Evolutionary conservation across 2,888 invertebrate species (phyloP).

Genomic region (Diarsia brunnea): DNA sequence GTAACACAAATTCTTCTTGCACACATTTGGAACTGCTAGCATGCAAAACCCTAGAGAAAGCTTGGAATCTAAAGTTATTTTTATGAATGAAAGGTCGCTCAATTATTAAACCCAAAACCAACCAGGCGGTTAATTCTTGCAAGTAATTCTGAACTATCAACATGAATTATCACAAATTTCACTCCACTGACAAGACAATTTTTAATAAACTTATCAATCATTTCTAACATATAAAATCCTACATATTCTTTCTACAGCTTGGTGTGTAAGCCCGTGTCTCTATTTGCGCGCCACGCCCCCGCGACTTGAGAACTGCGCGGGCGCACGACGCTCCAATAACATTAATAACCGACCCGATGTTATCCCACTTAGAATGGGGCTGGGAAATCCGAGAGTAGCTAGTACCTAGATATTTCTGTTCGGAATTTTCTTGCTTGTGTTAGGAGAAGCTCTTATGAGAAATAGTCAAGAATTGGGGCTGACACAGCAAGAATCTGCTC

Average conservation of each 20-base stretch:
- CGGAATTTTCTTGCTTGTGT: not conserved
- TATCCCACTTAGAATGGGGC: constrained; percentile 55
- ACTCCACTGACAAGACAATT: not conserved
- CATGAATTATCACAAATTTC: not conserved
- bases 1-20: not conserved
- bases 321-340: constrained; percentile 64
- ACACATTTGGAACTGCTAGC: not conserved
- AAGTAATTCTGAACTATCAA: not conserved
- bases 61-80: not conserved
- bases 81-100: not conserved
- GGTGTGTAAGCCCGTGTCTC: constrained; percentile 60
- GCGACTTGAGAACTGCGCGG: constrained; percentile 45
- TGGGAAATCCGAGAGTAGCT: constrained; percentile 19
- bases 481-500: not conserved
- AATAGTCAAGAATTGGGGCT: not conserved
- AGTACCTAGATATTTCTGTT: not conserved
- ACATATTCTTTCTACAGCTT: constrained; percentile 39
- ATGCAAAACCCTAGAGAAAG: not conserved
- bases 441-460: not conserved
- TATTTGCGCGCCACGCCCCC: constrained; percentile 67
- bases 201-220: not conserved
- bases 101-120: not conserved
- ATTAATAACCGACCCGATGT: constrained; percentile 64
- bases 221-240: not conserved
- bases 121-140: not conserved